A percentile compares a stretch with the other conserved stretches of the same genome.
These are phyloP conservation scores for Colletes latitarsis DNA, from an alignment of 1,140 invertebrate genomes.

Conservation along the genomic window DNA sequence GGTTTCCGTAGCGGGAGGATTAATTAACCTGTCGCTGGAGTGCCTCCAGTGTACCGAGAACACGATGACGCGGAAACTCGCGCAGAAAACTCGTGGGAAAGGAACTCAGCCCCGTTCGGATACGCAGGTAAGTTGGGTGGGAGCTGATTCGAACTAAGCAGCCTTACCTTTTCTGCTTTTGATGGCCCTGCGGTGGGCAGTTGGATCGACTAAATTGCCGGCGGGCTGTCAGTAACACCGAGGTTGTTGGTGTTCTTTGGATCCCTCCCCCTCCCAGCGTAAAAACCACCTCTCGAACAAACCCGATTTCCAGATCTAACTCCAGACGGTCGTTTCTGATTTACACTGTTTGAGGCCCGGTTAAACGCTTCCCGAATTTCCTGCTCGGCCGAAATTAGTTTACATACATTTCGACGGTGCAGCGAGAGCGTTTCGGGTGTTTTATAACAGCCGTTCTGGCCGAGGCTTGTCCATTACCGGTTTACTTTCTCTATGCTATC, in stretches of 20 bases:
- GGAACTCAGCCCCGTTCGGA: constrained; percentile 23
- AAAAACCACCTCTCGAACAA: constrained; percentile 39
- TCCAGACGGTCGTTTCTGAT: no score
- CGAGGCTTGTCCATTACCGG: background rate
- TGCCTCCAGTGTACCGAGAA: background rate
- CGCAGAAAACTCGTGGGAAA: constrained; percentile 51
- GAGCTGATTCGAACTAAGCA: background rate
- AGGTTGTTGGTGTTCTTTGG: constrained; percentile 37
- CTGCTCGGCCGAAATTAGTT: constrained; percentile 29
- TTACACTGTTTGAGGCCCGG: background rate
- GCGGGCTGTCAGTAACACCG: constrained; percentile 57
- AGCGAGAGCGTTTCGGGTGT: background rate
- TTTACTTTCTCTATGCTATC: background rate
- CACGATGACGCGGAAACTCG: constrained; percentile 12
- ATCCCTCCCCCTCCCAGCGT: constrained; percentile 24
- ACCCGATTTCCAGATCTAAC: constrained; percentile 44
- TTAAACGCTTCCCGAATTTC: constrained; percentile 6
- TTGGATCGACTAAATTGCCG: constrained; percentile 62
- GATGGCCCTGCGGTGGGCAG: constrained; percentile 53
- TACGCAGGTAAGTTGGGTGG: constrained; percentile 9
- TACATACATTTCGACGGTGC: constrained; percentile 13
- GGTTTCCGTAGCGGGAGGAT: constrained; percentile 25
- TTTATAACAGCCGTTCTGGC: constrained; percentile 6
- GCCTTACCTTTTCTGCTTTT: constrained; percentile 45
- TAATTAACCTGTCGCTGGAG: constrained; percentile 53